Percentiles rank a stretch among this genome's conserved stretches.
phyloP scores from a whole-genome alignment of 2,888 invertebrate species.

The Agrotis exclamationis region DNA sequence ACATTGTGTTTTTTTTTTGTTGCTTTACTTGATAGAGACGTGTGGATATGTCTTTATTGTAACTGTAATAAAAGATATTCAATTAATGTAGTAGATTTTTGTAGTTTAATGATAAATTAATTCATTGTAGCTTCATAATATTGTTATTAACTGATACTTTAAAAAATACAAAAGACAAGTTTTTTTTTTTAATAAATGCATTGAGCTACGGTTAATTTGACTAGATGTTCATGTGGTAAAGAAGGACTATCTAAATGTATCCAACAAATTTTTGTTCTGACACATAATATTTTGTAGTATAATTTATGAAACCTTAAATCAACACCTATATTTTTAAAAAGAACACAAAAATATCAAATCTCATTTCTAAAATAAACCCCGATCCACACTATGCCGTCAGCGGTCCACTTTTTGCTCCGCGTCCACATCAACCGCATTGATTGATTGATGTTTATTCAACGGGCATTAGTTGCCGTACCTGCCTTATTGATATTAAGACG shows the following conservation, averaged over 20 bases:
- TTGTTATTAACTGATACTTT: no score
- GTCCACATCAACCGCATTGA: conserved; percentile 80
- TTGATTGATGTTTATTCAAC: conserved; percentile 89
- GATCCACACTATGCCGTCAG: conserved; percentile 71
- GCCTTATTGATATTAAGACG: conserved; percentile 86
- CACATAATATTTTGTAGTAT: not conserved
- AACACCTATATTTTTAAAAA: not conserved
- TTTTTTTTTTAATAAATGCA: no score
- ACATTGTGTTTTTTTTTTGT: conserved; percentile 72
- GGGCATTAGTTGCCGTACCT: conserved; percentile 79
- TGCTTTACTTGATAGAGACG: conserved; percentile 55
- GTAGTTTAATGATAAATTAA: no score
- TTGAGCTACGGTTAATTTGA: no score
- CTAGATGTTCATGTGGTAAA: no score
- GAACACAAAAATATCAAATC: conserved; percentile 15
- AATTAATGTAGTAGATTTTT: no score
- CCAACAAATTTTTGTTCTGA: not conserved
- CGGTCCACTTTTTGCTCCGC: conserved; percentile 74
- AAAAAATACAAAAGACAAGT: no score
- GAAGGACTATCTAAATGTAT: no score
- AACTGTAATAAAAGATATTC: no score
- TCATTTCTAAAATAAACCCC: conserved; percentile 32
- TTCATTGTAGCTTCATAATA: no score
- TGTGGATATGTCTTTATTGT: conserved; percentile 71
- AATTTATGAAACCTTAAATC: not conserved